Base-by-base conservation (phyloP, 2,797 vertebrate genomes). In the Astyanax mexicanus region DNA sequence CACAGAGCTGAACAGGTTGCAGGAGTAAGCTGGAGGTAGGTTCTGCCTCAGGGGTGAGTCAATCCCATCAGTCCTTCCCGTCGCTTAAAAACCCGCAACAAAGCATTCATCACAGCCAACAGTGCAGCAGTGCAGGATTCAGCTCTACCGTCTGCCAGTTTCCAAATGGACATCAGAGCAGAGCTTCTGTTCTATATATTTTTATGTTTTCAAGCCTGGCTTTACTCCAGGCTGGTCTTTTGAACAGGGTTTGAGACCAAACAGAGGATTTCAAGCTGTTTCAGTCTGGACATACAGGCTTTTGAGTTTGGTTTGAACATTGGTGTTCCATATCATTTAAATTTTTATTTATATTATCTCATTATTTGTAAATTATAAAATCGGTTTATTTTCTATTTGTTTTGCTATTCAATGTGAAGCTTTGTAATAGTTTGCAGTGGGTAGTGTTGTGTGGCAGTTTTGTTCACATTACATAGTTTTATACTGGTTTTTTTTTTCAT, bases 21-120 rank as follows among this genome's bases (percentile, higher is more conserved):
- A 35, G 13, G 3, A 35, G 51, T 57, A 75, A 52, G 42, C 71
- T 77, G 12, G 61, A 76, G 74, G 74, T 65, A 68, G 5, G 10
- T 27, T 11, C 65, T 40, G 61, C 61, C 71, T 68, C 17, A 32
- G 78, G 72, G 40, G 11, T 42, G 13, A 55, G 29, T 74, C 57
- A 13, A 65, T 75, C 47, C 35, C 38, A 54, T 66, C 66, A 54
- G 35, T 42, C 37, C 19, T 38, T 68, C 23, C 70, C 68, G 77
- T 52, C 45, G 42, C 74, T 75, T n/a, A n/a, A n/a, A 79, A 84
- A 81, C 69, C 71, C 74, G 58, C 73, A 86, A 75, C 85, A 84
- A 85, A 80, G 83, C 81, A 82, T 89, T 87, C 84, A 83, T 61
- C 78, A 78, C 80, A 86, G 74, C 77, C 60, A 65, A 79, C 78